Percentiles rank a stretch among this genome's conserved stretches.
Conservation (phyloP, 2,888 invertebrate species). For the Napeogenes sylphis region DNA sequence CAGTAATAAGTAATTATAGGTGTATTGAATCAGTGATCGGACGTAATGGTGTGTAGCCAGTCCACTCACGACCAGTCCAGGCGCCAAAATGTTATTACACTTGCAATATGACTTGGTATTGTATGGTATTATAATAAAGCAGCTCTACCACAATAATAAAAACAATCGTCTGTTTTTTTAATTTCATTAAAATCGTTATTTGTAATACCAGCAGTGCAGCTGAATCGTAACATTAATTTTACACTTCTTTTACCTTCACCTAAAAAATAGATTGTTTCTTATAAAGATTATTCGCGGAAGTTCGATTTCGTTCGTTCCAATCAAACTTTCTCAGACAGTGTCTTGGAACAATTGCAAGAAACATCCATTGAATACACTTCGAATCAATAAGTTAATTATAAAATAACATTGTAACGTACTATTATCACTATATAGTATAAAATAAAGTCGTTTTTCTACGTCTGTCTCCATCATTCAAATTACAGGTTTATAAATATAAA, state of each 20-base stretch:
- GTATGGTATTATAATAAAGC: conserved; percentile 13
- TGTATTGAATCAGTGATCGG: conserved; percentile 48
- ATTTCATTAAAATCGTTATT: too few relatives aligned
- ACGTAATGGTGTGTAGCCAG: conserved; percentile 38
- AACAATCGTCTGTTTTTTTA: too few relatives aligned
- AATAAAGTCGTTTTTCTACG: too few relatives aligned
- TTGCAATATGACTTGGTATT: conserved; percentile 22
- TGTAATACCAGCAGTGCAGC: too few relatives aligned
- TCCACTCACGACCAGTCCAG: conserved; percentile 2
- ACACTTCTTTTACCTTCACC: too few relatives aligned
- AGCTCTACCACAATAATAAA: not conserved
- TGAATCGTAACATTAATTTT: too few relatives aligned
- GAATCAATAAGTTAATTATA: too few relatives aligned
- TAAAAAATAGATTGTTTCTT: too few relatives aligned
- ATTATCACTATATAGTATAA: too few relatives aligned
- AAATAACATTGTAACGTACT: too few relatives aligned
- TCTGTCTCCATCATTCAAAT: too few relatives aligned
- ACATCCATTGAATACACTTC: conserved; percentile 15
- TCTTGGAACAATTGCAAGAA: conserved; percentile 26
- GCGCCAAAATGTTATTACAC: conserved; percentile 28
- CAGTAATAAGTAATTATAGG: conserved; percentile 52
- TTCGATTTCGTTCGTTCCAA: conserved; percentile 8
- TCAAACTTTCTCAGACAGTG: conserved; percentile 12
- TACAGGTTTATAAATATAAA: too few relatives aligned
- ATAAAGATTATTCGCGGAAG: not conserved